Base-by-base conservation (phyloP, 1,140 invertebrate species). In the Drosophila grimshawi region DNA sequence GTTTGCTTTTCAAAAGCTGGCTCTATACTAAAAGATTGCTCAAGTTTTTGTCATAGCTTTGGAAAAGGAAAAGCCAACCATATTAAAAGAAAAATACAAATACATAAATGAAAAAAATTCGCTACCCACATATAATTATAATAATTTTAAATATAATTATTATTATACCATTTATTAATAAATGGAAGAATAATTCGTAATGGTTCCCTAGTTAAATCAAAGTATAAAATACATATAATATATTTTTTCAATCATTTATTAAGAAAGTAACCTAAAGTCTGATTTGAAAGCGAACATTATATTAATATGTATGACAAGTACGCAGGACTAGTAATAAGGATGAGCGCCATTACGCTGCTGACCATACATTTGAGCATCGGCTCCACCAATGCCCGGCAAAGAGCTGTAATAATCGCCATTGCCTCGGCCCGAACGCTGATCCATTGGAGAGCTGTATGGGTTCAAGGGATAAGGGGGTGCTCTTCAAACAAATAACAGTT, bases 351-450 rank as follows among this genome's bases (percentile, higher is more conserved):
- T n/a, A 4, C 53, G 65, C 0, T 56, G n/a, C 48, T 66, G 73
- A 6, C 76, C 46, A 8, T 79, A 80, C 41, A 55, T 52, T 48
- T 83, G 85, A 5, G 68, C 55, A 32, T 88, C 83, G 5, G 57
- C 6, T 2, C 76, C 83, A 3, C 83, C 85, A 49, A 86, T 52
- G 11, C 81, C 82, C 1, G 85, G 83, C 66, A 88, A 19, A 0
- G 83, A 80, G 43, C 70, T 88, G 3, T 78, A 89, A 39, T 78
- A 88, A 27, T 88, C 83, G 1, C 83, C 83, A 29, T 83, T 78
- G 4, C 77, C 83, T n/a, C 80, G 59, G 0, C 73, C 69, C 8
- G 41, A 11, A 3, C 77, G 57, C 7, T 63, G 77, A 2, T 88
- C 83, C 27, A 62, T 74, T 7, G 83, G 83, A 0, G 83, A 70